Evolutionary conservation across 2,797 vertebrate species (phyloP).

Genomic region (Centroberyx gerrardi): DNA sequence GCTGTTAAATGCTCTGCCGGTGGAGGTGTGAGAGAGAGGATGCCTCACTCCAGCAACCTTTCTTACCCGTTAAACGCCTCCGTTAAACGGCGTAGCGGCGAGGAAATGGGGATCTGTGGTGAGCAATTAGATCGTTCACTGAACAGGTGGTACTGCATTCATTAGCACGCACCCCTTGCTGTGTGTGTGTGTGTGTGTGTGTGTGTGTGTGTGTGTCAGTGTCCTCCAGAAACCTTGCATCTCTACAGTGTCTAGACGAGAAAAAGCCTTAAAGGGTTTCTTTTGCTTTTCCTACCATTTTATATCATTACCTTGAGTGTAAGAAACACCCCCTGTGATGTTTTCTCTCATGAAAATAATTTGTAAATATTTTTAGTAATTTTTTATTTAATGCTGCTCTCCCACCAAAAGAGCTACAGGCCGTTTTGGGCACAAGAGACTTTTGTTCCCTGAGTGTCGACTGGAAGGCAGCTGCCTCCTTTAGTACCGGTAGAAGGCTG

Average conservation of each 20-base stretch:
- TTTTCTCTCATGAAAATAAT: constrained; percentile 34
- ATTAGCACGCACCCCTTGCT: constrained; percentile 68
- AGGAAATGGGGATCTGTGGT: constrained; percentile 75
- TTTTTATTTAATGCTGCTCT: constrained; percentile 66
- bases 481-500: not conserved
- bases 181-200: constrained; percentile 21
- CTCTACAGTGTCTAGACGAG: constrained; percentile 8
- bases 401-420: constrained; percentile 28
- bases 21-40: constrained; percentile 44
- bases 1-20: constrained; percentile 45
- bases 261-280: not conserved
- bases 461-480: constrained; percentile 51
- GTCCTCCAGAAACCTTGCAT: constrained; percentile 45
- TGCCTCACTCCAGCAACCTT: constrained; percentile 51
- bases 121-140: constrained; percentile 78
- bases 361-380: constrained; percentile 72
- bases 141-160: constrained; percentile 81
- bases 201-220: constrained; percentile 3
- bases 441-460: constrained; percentile 32
- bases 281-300: not conserved
- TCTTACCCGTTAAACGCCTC: constrained; percentile 72
- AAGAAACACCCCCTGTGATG: constrained; percentile 19
- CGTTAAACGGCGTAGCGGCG: constrained; percentile 62
- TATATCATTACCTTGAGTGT: constrained; percentile 12
- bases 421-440: constrained; percentile 43